These are phyloP conservation scores for Pseudocheirus occidentalis DNA, from an alignment of 2,797 vertebrate species.

Conservation along the genomic window DNA sequence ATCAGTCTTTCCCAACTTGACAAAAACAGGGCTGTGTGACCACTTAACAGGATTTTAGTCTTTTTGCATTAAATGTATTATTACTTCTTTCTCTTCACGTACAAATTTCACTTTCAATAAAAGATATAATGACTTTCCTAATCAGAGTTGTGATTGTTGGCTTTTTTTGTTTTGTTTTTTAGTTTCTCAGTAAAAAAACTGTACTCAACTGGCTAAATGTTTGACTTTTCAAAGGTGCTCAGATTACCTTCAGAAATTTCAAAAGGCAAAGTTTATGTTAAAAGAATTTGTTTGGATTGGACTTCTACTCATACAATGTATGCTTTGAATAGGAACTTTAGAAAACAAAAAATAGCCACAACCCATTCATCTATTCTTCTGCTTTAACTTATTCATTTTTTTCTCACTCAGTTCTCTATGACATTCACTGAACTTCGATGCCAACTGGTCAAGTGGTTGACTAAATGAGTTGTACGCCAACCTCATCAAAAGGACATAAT, in stretches of 20 bases:
- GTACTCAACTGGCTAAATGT: conserved; percentile 76
- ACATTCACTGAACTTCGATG: conserved; percentile 41
- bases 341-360: conserved; percentile 67
- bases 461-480: conserved; percentile 28
- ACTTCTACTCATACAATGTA: conserved; percentile 68
- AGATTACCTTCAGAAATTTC: conserved; percentile 76
- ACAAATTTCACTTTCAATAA: conserved; percentile 77
- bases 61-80: conserved; percentile 71
- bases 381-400: conserved; percentile 65
- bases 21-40: conserved; percentile 68
- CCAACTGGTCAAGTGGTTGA: conserved; percentile 50
- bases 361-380: conserved; percentile 66
- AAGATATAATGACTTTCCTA: conserved; percentile 78
- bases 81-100: conserved; percentile 61
- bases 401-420: conserved; percentile 55
- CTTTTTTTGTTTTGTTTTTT: not conserved
- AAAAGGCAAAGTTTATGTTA: conserved; percentile 71
- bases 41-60: conserved; percentile 62
- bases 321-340: conserved; percentile 75
- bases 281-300: conserved; percentile 71
- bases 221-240: conserved; percentile 72
- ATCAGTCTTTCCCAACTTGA: conserved; percentile 64
- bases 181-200: conserved; percentile 70
- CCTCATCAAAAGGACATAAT: conserved; percentile 46
- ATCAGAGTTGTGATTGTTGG: conserved; percentile 59